A percentile compares a stretch with the other conserved stretches of the same genome.
Evolutionary conservation across 2,797 vertebrate species (phyloP).

Genomic region (Propithecus perrieri): DNA sequence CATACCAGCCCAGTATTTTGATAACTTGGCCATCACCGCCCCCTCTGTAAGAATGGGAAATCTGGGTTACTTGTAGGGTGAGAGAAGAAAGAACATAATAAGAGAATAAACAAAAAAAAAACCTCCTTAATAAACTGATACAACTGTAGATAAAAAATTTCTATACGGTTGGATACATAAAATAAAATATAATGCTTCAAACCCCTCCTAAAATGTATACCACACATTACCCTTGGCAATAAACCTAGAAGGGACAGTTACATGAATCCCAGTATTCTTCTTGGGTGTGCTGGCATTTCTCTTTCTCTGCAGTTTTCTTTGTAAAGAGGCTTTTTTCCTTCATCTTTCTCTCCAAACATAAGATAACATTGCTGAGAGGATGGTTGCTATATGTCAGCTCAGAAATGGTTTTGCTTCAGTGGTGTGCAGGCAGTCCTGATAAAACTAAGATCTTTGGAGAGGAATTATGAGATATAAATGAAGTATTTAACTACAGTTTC

Average conservation of each 20-base stretch:
- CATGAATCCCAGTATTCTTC: neutral
- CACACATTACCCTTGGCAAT: neutral
- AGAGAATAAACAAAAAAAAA: neutral
- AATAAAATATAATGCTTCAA: neutral
- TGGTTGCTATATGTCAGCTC: slow-evolving; percentile 15
- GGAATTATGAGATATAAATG: slow-evolving; percentile 37
- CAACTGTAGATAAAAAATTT: slow-evolving; percentile 39
- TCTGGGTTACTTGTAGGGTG: neutral
- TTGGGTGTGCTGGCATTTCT: neutral
- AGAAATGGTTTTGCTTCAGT: slow-evolving; percentile 53
- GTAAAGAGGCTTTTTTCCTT: slow-evolving; percentile 13
- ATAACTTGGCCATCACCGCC: neutral
- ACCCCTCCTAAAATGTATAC: neutral
- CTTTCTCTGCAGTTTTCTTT: slow-evolving; percentile 31
- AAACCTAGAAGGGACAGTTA: neutral
- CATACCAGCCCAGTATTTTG: neutral
- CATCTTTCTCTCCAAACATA: slow-evolving; percentile 31
- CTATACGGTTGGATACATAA: neutral
- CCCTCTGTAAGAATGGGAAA: neutral
- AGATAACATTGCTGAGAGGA: neutral
- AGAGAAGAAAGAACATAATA: neutral
- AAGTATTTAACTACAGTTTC: slow-evolving; percentile 24
- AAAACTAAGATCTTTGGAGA: slow-evolving; percentile 43
- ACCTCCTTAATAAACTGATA: neutral
- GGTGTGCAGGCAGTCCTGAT: neutral